Percentiles rank a stretch among this genome's conserved stretches.
Conservation (phyloP, 2,797 vertebrate genomes). For the Tangara arthus region DNA sequence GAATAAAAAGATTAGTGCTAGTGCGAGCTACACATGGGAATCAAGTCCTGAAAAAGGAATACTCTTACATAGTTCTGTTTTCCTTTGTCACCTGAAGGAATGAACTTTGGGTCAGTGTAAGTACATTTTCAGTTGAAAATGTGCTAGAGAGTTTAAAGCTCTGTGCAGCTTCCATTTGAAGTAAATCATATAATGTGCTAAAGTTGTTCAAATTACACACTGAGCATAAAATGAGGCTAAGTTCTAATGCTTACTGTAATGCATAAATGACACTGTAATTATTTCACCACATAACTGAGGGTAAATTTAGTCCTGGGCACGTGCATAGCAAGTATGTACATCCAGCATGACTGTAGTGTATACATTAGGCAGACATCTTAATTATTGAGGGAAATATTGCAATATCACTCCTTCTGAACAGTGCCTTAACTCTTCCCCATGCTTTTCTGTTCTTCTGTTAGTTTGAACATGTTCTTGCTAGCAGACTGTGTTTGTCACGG, state of each 20-base stretch:
- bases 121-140: background rate
- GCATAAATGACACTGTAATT: background rate
- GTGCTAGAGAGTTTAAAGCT: background rate
- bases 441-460: background rate
- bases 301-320: background rate
- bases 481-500: background rate
- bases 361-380: fast-evolving
- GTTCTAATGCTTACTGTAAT: background rate
- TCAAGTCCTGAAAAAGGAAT: background rate
- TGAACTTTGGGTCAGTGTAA: background rate
- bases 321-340: background rate
- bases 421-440: background rate
- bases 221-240: slow-evolving; percentile 9
- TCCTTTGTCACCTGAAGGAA: background rate
- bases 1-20: slow-evolving; percentile 1
- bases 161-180: background rate
- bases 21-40: background rate
- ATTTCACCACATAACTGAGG: background rate
- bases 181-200: background rate
- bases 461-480: background rate
- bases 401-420: background rate
- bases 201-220: slow-evolving; percentile 8
- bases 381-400: background rate
- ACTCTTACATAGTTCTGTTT: background rate
- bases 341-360: background rate